Conservation (phyloP, 2,113 vertebrate genomes). For the Seriola rivoliana region DNA sequence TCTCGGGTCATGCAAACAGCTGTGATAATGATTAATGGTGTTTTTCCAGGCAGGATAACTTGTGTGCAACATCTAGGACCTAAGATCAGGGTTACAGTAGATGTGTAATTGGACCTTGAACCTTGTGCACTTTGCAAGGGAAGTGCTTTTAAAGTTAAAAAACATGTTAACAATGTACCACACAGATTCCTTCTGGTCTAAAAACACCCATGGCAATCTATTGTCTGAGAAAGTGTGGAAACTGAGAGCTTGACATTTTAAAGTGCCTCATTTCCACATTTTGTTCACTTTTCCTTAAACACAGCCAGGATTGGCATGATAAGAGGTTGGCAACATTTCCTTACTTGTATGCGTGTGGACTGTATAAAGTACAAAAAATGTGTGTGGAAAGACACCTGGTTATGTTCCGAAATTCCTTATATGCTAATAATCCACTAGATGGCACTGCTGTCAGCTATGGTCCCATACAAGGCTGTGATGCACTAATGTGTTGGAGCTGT, state of each 20-base stretch:
- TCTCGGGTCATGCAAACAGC: conserved; percentile 41
- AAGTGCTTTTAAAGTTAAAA: conserved; percentile 67
- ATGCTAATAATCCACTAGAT: conserved; percentile 48
- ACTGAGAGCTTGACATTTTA: conserved; percentile 57
- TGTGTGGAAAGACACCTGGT: conserved; percentile 2
- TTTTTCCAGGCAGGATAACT: conserved; percentile 41
- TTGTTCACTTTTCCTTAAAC: conserved; percentile 75
- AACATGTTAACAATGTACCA: conserved; percentile 64
- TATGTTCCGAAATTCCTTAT: neutral
- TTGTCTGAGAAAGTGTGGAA: conserved; percentile 65
- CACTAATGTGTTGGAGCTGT: neutral
- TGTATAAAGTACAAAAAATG: neutral
- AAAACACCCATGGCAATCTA: conserved; percentile 64
- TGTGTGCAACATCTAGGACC: neutral
- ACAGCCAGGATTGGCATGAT: conserved; percentile 54
- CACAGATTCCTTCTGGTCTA: conserved; percentile 52
- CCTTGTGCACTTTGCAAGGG: conserved; percentile 47
- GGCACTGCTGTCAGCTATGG: conserved; percentile 8
- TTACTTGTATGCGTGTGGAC: neutral
- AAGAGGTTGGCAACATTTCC: conserved; percentile 52
- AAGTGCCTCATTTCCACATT: conserved; percentile 75
- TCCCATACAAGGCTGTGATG: neutral
- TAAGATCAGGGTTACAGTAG: conserved; percentile 46
- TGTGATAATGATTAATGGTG: conserved; percentile 52
- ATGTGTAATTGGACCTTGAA: conserved; percentile 52